phyloP scores from a whole-genome alignment of 2,113 vertebrate species.

The Meriones unguiculatus region DNA sequence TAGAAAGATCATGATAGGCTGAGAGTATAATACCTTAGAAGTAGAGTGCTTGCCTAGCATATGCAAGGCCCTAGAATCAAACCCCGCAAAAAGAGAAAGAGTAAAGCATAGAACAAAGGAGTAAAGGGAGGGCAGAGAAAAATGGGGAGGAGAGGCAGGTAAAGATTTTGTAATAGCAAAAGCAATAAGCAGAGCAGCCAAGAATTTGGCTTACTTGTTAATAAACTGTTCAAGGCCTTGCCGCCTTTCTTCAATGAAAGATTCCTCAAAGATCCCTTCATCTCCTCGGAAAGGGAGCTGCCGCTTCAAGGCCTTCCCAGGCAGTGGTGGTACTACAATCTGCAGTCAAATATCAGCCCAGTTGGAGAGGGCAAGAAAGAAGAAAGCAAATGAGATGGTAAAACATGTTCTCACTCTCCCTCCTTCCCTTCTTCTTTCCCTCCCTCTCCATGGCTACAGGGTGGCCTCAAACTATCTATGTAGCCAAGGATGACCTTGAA shows the following conservation, averaged over 20 bases:
- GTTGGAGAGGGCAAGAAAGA: background rate
- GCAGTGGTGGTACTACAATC: constrained; percentile 99
- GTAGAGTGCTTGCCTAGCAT: background rate
- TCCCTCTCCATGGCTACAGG: background rate
- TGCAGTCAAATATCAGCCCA: constrained; percentile 79
- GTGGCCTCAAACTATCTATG: background rate
- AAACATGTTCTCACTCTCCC: background rate
- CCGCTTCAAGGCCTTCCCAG: constrained; percentile 98
- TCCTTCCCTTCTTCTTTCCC: background rate
- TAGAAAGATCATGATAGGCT: background rate
- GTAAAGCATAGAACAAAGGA: background rate
- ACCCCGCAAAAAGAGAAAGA: background rate
- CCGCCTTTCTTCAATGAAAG: constrained; percentile 98
- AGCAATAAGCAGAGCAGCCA: constrained; percentile 23
- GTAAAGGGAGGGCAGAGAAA: background rate
- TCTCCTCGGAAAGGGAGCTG: constrained; percentile 98
- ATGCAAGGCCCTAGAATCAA: background rate
- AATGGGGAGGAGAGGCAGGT: background rate
- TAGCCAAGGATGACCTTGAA: background rate
- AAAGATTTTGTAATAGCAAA: background rate
- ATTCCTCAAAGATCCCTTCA: constrained; percentile 98
- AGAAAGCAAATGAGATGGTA: background rate
- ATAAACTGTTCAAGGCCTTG: constrained; percentile 98
- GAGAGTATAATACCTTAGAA: background rate
- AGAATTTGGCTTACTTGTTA: constrained; percentile 93